phyloP scores from a whole-genome alignment of 2,113 vertebrate genomes.

The Amia ocellicauda region DNA sequence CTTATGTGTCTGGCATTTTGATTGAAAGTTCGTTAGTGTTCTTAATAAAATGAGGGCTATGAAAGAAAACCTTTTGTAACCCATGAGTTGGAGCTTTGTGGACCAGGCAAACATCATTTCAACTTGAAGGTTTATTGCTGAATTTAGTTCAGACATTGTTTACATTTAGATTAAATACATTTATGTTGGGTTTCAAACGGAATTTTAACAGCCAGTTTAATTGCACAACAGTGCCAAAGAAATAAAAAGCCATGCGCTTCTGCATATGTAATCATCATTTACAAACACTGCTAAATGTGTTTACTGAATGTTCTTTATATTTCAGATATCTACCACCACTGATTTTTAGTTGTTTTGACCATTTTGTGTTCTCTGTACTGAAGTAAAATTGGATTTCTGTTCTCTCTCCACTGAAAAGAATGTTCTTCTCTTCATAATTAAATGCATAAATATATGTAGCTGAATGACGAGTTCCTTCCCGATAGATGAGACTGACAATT shows the following conservation, averaged over 20 bases:
- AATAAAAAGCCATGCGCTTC: slow-evolving; percentile 8
- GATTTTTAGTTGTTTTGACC: slow-evolving; percentile 23
- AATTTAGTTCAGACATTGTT: slow-evolving; percentile 5
- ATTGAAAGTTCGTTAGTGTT: slow-evolving; percentile 3
- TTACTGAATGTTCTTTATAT: slow-evolving; percentile 11
- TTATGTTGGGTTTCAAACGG: slow-evolving; percentile 1
- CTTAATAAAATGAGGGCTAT: background rate
- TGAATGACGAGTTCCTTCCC: no score
- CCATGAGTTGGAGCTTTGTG: background rate
- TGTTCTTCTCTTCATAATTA: no score
- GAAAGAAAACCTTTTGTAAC: background rate
- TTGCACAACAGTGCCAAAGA: slow-evolving; percentile 7
- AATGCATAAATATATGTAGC: no score
- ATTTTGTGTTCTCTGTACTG: no score
- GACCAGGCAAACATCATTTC: background rate
- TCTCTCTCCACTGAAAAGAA: no score
- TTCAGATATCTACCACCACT: slow-evolving; percentile 21
- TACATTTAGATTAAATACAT: slow-evolving; percentile 7
- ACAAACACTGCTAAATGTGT: slow-evolving; percentile 17
- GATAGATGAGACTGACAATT: no score
- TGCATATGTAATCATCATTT: slow-evolving; percentile 20
- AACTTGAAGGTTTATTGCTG: background rate
- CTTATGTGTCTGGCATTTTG: background rate
- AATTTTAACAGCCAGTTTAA: background rate
- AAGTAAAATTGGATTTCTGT: no score